Percentiles rank a stretch among this genome's conserved stretches.
These are phyloP conservation scores for Cecropterus lyciades DNA, from an alignment of 1,140 invertebrate species.

Conservation along the genomic window DNA sequence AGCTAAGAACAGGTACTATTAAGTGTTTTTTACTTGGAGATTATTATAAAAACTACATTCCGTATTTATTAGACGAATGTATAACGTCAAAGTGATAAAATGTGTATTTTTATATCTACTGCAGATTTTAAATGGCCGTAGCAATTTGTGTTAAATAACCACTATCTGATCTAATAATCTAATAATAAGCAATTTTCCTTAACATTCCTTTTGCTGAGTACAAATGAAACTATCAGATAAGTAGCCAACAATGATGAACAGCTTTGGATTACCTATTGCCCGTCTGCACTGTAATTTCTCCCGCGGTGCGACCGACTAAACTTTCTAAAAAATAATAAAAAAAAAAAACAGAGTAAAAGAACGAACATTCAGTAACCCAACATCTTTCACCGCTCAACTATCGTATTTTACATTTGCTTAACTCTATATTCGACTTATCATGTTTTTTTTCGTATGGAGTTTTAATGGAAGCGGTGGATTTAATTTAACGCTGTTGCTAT, in stretches of 20 bases:
- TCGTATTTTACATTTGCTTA: constrained; percentile 62
- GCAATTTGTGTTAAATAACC: constrained; percentile 24
- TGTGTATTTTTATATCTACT: constrained; percentile 24
- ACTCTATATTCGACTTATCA: constrained; percentile 46
- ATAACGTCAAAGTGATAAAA: constrained; percentile 25
- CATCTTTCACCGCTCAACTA: constrained; percentile 81
- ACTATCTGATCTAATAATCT: constrained; percentile 24
- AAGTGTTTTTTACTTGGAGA: constrained; percentile 67
- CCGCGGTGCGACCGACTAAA: constrained; percentile 72
- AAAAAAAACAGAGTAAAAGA: constrained; percentile 78
- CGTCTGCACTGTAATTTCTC: constrained; percentile 77
- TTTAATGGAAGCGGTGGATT: constrained; percentile 40
- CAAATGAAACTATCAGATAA: constrained; percentile 62
- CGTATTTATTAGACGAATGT: constrained; percentile 63
- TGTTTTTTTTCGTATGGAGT: constrained; percentile 55
- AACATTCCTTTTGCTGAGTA: constrained; percentile 34
- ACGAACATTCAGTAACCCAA: constrained; percentile 70
- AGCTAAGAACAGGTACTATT: constrained; percentile 70
- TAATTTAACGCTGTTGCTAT: constrained; percentile 17
- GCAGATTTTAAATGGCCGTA: constrained; percentile 24
- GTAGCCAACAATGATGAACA: constrained; percentile 68
- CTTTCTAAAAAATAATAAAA: constrained; percentile 82
- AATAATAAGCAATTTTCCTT: constrained; percentile 25
- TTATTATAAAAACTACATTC: constrained; percentile 64
- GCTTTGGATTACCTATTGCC: constrained; percentile 67